Percentiles rank a stretch among this genome's conserved stretches.
These are phyloP conservation scores for Pipistrellus pipistrellus DNA, from an alignment of 2,797 vertebrate genomes.

Conservation along the genomic window DNA sequence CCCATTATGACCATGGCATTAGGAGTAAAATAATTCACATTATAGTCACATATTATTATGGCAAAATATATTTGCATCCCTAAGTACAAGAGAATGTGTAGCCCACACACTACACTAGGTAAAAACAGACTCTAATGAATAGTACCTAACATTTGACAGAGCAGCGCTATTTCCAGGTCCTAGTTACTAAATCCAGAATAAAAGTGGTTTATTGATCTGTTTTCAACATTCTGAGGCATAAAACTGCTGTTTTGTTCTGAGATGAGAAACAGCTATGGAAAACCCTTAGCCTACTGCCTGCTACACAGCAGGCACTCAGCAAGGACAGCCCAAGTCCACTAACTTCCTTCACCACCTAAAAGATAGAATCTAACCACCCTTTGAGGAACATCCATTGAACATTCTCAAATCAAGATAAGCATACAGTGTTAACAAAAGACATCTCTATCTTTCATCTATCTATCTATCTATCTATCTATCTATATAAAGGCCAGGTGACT, in stretches of 20 bases:
- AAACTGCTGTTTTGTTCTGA: constrained; percentile 56
- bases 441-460: no score
- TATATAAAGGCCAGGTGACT: no score
- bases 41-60: neutral
- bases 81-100: neutral
- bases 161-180: neutral
- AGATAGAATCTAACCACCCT: neutral
- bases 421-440: neutral
- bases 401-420: neutral
- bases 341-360: neutral
- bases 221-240: constrained; percentile 58
- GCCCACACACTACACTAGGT: neutral
- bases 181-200: constrained; percentile 32
- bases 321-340: neutral
- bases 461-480: no score
- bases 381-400: neutral
- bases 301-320: neutral
- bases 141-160: constrained; percentile 45
- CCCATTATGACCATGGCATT: neutral
- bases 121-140: constrained; percentile 13
- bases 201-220: constrained; percentile 68
- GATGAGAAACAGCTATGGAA: neutral
- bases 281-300: neutral
- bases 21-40: neutral
- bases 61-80: neutral